A percentile compares a stretch with the other conserved stretches of the same genome.
These are phyloP conservation scores for Thalpophila matura DNA, from an alignment of 2,888 invertebrate species.

Conservation along the genomic window DNA sequence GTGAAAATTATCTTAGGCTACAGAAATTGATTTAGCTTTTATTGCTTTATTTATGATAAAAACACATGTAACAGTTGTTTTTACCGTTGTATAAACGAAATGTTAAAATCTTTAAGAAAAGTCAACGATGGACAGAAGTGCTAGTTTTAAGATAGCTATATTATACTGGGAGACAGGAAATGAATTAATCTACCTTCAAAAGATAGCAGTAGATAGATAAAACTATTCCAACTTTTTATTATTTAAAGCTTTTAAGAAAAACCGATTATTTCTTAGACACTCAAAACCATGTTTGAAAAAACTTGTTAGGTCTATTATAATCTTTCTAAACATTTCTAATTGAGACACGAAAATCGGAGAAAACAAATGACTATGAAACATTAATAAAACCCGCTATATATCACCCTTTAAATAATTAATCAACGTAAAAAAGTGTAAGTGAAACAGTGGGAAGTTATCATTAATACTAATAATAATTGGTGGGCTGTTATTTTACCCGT, in stretches of 20 bases:
- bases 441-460: conserved; percentile 80
- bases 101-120: not conserved
- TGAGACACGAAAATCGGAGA: conserved; percentile 52
- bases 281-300: not conserved
- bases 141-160: too few relatives aligned
- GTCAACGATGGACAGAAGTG: not conserved
- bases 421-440: conserved; percentile 71
- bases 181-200: not conserved
- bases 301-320: too few relatives aligned
- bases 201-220: not conserved
- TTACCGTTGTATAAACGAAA: not conserved
- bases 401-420: conserved; percentile 59
- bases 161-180: too few relatives aligned
- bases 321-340: conserved; percentile 24
- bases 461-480: conserved; percentile 90
- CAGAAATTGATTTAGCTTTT: conserved; percentile 15
- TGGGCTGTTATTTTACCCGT: conserved; percentile 85
- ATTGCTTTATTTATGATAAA: conserved; percentile 13
- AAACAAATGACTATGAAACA: conserved; percentile 34
- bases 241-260: too few relatives aligned
- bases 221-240: too few relatives aligned
- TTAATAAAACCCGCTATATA: conserved; percentile 37
- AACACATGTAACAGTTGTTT: not conserved
- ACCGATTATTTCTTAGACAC: not conserved
- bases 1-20: conserved; percentile 10